Evolutionary conservation across 2,888 invertebrate genomes (phyloP), one percentile per base, ranked within the genome.

Genomic region (Gymnocheta viridis): DNA sequence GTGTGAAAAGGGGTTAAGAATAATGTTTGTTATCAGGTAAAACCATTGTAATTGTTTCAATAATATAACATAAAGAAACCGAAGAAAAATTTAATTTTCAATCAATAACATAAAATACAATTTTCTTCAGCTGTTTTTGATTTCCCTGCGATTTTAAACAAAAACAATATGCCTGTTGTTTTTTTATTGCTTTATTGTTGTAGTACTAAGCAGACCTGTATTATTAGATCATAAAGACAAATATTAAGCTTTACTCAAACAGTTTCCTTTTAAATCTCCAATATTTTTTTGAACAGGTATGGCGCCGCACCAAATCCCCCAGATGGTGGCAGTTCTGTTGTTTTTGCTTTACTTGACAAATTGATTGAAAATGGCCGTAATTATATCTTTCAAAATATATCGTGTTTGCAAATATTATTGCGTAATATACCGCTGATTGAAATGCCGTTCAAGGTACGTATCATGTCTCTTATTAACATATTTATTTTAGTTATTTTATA

Each of bases 341-440:
- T 94, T 41, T 94, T 95, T 89, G 94, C 94, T 10, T 92, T 96
- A 44, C 91, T 96, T 73, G 94, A 95, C 86, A 93, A 94, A 89
- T 91, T 96, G 4, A 93, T 93, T 76, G 95, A 95, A 85, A 89
- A 90, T 81, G 94, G 93, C 82, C 93, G 94, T 74, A 92, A 93
- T 82, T 96, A 95, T 90, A 95, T 95, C 0, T 95, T 94, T 87
- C 95, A 96, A 89, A 90, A 96, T 72, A 94, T 96, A 0, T 93
- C 94, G 3, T 96, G 96, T 89, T 91, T 96, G 17, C 94, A 94
- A 87, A 89, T 96, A 35, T 89, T 96, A 4, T 88, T 96, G 64
- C 93, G 96, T 88, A 95, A 94, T 4, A 92, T 95, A 14, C 93
- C 95, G 1, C 92, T 91, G 82, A 93, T 95, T 22, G 91, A 91